phyloP scores from a whole-genome alignment of 2,113 vertebrate species.

The Bambusicola thoracicus region DNA sequence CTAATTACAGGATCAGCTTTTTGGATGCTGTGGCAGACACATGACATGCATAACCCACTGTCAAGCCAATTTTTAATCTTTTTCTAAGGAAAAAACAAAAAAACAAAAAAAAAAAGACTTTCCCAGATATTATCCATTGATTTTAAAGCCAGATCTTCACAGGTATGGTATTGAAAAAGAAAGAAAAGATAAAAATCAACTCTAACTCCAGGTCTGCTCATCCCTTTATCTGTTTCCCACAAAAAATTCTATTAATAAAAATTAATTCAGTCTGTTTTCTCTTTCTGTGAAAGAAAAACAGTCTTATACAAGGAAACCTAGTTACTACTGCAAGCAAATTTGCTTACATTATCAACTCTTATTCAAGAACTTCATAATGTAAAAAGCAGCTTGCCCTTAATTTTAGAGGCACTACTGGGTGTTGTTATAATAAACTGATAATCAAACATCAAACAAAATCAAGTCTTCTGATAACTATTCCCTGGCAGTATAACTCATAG shows the following conservation, averaged over 20 bases:
- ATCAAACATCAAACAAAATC: not conserved
- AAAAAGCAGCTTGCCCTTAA: not conserved
- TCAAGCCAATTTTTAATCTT: not conserved
- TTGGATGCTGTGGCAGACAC: not conserved
- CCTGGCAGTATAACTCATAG: not conserved
- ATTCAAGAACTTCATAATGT: not conserved
- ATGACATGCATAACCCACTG: not conserved
- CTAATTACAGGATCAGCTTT: not conserved
- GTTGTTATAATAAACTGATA: not conserved
- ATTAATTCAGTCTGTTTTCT: not conserved
- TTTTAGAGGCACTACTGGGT: not conserved
- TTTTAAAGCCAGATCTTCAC: not conserved
- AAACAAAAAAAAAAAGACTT: not conserved
- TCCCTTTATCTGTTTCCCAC: not conserved
- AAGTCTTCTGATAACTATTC: not conserved
- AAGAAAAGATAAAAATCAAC: not conserved
- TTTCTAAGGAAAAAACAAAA: not conserved
- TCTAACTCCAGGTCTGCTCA: not conserved
- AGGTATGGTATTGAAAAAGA: not conserved
- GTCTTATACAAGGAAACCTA: not conserved
- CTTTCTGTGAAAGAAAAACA: not conserved
- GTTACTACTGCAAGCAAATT: not conserved
- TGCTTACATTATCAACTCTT: not conserved
- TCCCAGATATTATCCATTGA: not conserved
- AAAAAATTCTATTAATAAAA: not conserved